Evolutionary conservation across 2,888 invertebrate genomes (phyloP).

Genomic region (Eupsilia transversa): DNA sequence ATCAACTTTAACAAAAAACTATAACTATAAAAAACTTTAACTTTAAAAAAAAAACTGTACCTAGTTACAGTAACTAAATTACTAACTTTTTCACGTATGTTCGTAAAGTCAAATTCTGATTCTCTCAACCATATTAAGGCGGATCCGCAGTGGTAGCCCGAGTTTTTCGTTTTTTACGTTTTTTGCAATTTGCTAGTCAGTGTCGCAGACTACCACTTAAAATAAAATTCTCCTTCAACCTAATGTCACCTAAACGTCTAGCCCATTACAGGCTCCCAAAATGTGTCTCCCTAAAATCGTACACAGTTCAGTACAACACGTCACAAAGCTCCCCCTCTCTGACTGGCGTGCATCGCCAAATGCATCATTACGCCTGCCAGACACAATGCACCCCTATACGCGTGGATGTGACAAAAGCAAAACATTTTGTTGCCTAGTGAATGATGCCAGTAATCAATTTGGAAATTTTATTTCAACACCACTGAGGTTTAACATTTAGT

Average conservation of each 20-base stretch:
- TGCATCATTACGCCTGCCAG: conserved; percentile 81
- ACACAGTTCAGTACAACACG: conserved; percentile 55
- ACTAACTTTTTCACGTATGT: not conserved
- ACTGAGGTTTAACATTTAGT: conserved; percentile 43
- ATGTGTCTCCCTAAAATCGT: conserved; percentile 64
- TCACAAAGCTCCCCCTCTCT: conserved; percentile 63
- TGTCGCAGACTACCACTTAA: too few species aligned
- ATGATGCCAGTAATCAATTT: conserved; percentile 66
- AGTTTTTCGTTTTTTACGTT: too few species aligned
- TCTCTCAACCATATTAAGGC: conserved; percentile 18
- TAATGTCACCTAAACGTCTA: conserved; percentile 60
- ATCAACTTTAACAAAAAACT: not conserved
- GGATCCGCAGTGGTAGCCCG: too few species aligned
- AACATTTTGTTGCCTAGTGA: conserved; percentile 62
- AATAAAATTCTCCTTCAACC: conserved; percentile 27
- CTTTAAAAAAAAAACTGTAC: too few species aligned
- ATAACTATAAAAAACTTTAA: too few species aligned
- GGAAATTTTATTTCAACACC: conserved; percentile 64
- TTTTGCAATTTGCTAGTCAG: too few species aligned
- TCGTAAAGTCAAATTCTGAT: not conserved
- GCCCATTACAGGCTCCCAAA: conserved; percentile 61
- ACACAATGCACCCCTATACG: conserved; percentile 72
- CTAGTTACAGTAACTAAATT: too few species aligned
- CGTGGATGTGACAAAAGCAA: conserved; percentile 67
- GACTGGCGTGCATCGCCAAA: conserved; percentile 76